Evolutionary conservation across 2,113 vertebrate genomes (phyloP), one percentile per base, ranked within the genome.

Genomic region (Muscicapa adusta): DNA sequence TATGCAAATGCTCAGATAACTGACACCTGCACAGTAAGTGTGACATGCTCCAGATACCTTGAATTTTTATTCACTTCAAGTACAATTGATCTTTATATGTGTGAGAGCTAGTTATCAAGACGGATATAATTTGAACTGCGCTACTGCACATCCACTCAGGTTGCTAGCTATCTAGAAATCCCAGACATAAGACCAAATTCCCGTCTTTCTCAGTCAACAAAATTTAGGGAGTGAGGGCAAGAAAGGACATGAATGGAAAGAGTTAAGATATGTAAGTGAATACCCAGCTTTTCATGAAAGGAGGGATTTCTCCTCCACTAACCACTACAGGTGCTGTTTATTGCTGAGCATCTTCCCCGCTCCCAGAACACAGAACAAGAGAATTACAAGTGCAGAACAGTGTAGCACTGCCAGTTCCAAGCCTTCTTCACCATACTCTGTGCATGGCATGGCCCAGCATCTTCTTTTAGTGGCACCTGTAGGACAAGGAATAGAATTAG

Each of bases 341-440:
- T 28, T 1, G 0, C 61, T 0, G 1, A 57, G 33, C 7, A 9
- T 34, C 43, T 78, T 24, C 28, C 33, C 58, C 75, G n/a, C 34
- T 56, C 53, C 61, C 0, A 0, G 53, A 24, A 45, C 3, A 1
- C 0, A 2, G 23, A 2, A 2, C 50, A 56, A 60, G 60, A n/a
- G 54, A 70, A 48, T 16, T 7, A 54, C 42, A 50, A 74, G 34
- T 34, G 38, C 66, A 72, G 61, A 53, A 26, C 29, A 84, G n/a
- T 45, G 25, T 70, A 62, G n/a, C 28, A 17, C 43, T 61, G 38
- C 43, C 19, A 4, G 6, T 58, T 54, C 62, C 78, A 62, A 72
- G 33, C 40, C 23, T 60, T 54, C 62, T n/a, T 80, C 4, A 0
- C 19, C 58, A 11, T 1, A 1, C 24, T 67, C 10, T 0, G 0